Evolutionary conservation across 2,888 invertebrate species (phyloP).

Genomic region (Agrochola macilenta): DNA sequence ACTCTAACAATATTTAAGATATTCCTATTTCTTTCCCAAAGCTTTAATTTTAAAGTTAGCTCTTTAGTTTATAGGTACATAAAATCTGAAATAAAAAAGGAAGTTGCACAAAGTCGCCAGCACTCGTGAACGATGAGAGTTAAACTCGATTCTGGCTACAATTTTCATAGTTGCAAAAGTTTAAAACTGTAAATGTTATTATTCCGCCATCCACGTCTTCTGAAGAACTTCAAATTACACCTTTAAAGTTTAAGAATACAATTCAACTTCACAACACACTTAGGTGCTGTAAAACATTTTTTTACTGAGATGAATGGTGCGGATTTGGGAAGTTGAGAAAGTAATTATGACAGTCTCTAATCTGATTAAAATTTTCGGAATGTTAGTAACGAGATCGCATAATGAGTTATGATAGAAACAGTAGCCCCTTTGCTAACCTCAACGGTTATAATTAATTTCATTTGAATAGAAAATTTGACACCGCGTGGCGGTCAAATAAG

Average conservation of each 20-base stretch:
- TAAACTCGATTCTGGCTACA: constrained; percentile 82
- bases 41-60: constrained; percentile 49
- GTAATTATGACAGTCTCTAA: constrained; percentile 76
- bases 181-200: constrained; percentile 82
- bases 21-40: constrained; percentile 46
- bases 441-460: constrained; percentile 45
- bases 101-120: constrained; percentile 58
- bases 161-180: constrained; percentile 85
- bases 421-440: constrained; percentile 39
- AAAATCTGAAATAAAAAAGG: constrained; percentile 57
- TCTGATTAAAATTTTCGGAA: constrained; percentile 70
- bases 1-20: constrained; percentile 45
- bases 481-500: constrained; percentile 18
- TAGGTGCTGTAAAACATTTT: constrained; percentile 74
- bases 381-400: constrained; percentile 65
- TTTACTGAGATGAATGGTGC: constrained; percentile 72
- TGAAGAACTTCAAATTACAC: constrained; percentile 79
- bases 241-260: constrained; percentile 76
- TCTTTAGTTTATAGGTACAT: constrained; percentile 52
- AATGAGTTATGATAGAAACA: constrained; percentile 65
- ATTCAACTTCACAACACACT: constrained; percentile 78
- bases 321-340: constrained; percentile 75
- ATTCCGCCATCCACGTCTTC: constrained; percentile 73
- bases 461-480: constrained; percentile 52
- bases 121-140: constrained; percentile 71